These are phyloP conservation scores for Chorisops tibialis DNA, from an alignment of 2,888 invertebrate genomes.

Conservation along the genomic window DNA sequence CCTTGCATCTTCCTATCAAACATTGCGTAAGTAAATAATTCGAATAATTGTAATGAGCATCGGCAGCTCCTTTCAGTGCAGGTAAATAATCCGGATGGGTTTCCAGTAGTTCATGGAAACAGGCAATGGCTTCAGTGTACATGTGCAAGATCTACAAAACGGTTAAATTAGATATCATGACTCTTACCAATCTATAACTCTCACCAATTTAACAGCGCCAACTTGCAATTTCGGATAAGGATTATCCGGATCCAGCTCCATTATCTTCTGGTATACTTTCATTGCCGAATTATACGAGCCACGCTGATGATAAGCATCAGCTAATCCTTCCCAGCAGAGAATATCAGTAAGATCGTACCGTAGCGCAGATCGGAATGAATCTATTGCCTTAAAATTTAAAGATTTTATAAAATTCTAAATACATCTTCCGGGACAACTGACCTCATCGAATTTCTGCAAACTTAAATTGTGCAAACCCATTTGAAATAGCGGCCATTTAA, in stretches of 20 bases:
- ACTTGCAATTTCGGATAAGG: slow-evolving; percentile 73
- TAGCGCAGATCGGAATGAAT: slow-evolving; percentile 70
- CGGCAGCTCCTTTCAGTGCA: slow-evolving; percentile 76
- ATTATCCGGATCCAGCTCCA: slow-evolving; percentile 62
- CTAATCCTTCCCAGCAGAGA: slow-evolving; percentile 83
- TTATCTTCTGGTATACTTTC: slow-evolving; percentile 77
- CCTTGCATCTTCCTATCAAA: slow-evolving; percentile 68
- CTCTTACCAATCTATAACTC: slow-evolving; percentile 48
- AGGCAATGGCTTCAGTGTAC: slow-evolving; percentile 70
- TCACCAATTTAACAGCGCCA: slow-evolving; percentile 63
- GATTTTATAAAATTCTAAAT: background rate
- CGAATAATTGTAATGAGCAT: slow-evolving; percentile 73
- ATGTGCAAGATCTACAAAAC: slow-evolving; percentile 42
- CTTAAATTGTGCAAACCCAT: slow-evolving; percentile 78
- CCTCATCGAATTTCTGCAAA: slow-evolving; percentile 64
- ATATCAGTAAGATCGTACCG: slow-evolving; percentile 66
- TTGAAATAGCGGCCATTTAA: slow-evolving; percentile 76
- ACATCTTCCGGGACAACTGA: slow-evolving; percentile 33
- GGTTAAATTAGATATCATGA: background rate
- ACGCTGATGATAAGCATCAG: slow-evolving; percentile 83
- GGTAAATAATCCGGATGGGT: slow-evolving; percentile 62
- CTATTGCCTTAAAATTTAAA: slow-evolving; percentile 58
- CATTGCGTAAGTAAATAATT: slow-evolving; percentile 63
- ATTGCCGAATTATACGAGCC: slow-evolving; percentile 89
- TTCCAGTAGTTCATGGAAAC: slow-evolving; percentile 61